These are phyloP conservation scores for Drosophila tropicalis DNA, from an alignment of 1,140 invertebrate species.

Conservation along the genomic window DNA sequence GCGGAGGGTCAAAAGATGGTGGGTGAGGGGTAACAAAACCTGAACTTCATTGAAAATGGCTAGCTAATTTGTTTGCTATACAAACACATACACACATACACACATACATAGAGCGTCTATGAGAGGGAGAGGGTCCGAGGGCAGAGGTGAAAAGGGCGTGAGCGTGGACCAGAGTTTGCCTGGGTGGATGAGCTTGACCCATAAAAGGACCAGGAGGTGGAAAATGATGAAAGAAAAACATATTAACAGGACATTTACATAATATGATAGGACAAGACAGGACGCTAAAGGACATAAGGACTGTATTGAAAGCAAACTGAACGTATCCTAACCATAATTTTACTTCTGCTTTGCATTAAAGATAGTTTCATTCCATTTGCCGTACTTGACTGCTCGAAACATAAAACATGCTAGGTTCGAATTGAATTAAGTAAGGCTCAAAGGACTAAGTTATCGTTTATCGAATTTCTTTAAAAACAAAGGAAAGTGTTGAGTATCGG, in stretches of 20 bases:
- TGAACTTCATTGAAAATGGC: conserved; percentile 31
- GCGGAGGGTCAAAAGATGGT: background rate
- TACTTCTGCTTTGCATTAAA: no score
- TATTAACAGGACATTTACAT: conserved; percentile 37
- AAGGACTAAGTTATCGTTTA: no score
- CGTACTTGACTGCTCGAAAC: no score
- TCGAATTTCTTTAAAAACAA: no score
- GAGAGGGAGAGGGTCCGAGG: background rate
- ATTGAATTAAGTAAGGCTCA: no score
- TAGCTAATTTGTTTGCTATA: conserved; percentile 66
- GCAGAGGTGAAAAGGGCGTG: background rate
- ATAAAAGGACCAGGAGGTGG: background rate
- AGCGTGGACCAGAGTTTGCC: background rate
- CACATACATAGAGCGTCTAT: background rate
- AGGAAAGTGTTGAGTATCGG: no score
- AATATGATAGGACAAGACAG: conserved; percentile 24
- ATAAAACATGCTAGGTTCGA: no score
- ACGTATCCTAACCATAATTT: background rate
- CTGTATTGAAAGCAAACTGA: background rate
- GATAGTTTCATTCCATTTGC: no score
- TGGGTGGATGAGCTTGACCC: conserved; percentile 9
- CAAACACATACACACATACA: conserved; percentile 20
- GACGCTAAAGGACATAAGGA: background rate
- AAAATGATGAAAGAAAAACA: conserved; percentile 26
- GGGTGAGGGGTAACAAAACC: conserved; percentile 12